Evolutionary conservation across 2,113 vertebrate species (phyloP), one percentile per base, ranked within the genome.

Genomic region (Ochotona princeps): DNA sequence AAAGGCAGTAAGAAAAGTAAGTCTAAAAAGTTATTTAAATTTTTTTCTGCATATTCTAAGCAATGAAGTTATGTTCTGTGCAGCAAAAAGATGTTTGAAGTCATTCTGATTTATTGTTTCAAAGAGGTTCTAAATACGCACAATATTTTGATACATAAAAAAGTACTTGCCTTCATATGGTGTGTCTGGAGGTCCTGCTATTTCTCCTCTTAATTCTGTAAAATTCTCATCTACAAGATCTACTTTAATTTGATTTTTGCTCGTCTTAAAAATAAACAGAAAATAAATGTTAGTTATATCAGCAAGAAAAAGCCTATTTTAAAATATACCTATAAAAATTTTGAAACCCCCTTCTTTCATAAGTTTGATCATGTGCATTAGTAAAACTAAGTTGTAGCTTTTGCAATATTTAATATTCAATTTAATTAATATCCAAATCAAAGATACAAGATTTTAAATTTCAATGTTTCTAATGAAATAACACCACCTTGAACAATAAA

Each of bases 241-340:
- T 98, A 99, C 99, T 98, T 99, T 99, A 95, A 99, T 99, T 98
- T 99, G 99, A 98, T 99, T 99, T 99, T 99, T 99, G 99, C 99
- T 99, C 82, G 99, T 99, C 99, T 99, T 98, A 97, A 97, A 97
- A 97, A 98, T 94, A 98, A 96, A 97, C 97, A 97, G 97, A 98
- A 97, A 97, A 98, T 96, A 98, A 98, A 97, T 95, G 95, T 97
- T 96, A 97, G 97, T 97, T 96, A 97, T 93, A 75, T 84, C 94
- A 96, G 73, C 94, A 97, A 96, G 91, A 93, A 96, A 96, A 97
- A 85, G 14, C 74, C 92, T 96, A 95, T 54, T 95, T 96, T 95
- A 94, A 96, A 89, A 72, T 95, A 96, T 89, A 94, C 21, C 92
- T 97, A 95, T 63, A 67, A 94, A 94, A 95, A 89, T 35, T 83